Evolutionary conservation across 2,888 invertebrate species (phyloP).

Genomic region (Halictus quadricinctus): DNA sequence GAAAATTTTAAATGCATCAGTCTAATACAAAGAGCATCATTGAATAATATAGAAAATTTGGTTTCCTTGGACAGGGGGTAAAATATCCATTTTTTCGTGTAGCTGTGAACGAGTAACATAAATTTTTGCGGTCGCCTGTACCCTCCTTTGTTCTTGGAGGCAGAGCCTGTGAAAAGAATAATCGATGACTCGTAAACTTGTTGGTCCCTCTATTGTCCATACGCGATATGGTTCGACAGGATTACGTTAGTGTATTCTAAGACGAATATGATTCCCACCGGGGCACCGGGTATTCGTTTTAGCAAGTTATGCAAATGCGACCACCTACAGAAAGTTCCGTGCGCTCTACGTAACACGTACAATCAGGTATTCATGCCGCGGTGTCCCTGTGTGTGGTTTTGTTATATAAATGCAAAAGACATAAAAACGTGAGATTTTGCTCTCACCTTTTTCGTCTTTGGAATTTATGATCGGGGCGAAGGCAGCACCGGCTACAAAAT

Average conservation of each 20-base stretch:
- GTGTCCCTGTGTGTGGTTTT: conserved; percentile 21
- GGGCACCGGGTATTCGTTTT: conserved; percentile 13
- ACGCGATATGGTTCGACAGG: neutral
- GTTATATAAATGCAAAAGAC: conserved; percentile 51
- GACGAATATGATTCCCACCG: neutral
- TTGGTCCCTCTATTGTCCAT: neutral
- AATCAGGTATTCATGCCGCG: conserved; percentile 21
- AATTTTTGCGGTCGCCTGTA: neutral
- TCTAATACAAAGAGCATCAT: too few species aligned
- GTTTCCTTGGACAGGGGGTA: too few species aligned
- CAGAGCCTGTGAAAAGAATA: neutral
- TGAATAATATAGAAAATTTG: too few species aligned
- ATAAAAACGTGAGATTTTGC: conserved; percentile 29
- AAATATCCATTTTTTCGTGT: too few species aligned
- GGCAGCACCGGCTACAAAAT: conserved; percentile 1
- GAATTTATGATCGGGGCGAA: conserved; percentile 31
- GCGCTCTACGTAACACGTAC: conserved; percentile 27
- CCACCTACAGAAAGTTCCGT: conserved; percentile 34
- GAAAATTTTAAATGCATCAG: too few species aligned
- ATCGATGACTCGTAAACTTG: neutral
- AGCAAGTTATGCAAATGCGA: conserved; percentile 44
- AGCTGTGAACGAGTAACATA: neutral
- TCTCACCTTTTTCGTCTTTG: conserved; percentile 19
- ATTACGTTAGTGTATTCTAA: conserved; percentile 9
- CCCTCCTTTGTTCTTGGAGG: neutral